Evolutionary conservation across 2,888 invertebrate genomes (phyloP).

Genomic region (Rhingia rostrata): DNA sequence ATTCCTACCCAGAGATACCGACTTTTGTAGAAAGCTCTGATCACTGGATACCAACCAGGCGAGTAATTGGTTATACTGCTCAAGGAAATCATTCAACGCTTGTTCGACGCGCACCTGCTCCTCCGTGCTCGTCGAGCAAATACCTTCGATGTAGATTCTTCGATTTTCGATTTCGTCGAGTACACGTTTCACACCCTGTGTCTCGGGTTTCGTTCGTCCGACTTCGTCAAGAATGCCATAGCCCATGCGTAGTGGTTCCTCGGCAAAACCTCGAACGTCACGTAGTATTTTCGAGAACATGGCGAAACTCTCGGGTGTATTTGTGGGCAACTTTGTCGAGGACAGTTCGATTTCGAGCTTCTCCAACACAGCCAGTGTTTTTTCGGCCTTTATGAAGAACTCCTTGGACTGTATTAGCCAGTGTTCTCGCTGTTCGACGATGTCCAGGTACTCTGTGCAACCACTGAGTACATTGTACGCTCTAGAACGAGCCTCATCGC

Average conservation of each 20-base stretch:
- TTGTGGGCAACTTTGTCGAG: constrained; percentile 86
- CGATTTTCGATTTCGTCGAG: constrained; percentile 90
- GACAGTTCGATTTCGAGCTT: constrained; percentile 89
- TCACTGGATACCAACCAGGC: constrained; percentile 90
- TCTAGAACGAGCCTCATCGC: constrained; percentile 87
- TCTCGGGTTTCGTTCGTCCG: constrained; percentile 86
- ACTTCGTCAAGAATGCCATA: constrained; percentile 88
- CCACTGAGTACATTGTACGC: constrained; percentile 87
- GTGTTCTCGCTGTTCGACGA: constrained; percentile 88
- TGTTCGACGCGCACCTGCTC: constrained; percentile 88
- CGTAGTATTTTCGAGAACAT: constrained; percentile 87
- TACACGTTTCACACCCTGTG: constrained; percentile 86
- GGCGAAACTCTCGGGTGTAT: constrained; percentile 87
- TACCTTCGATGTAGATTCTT: constrained; percentile 86
- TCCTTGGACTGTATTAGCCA: constrained; percentile 87
- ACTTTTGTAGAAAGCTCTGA: constrained; percentile 88
- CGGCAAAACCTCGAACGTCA: constrained; percentile 87
- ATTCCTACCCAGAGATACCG: constrained; percentile 89
- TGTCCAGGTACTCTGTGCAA: constrained; percentile 88
- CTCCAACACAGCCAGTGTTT: constrained; percentile 89
- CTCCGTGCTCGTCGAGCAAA: constrained; percentile 87
- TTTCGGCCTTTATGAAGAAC: constrained; percentile 89
- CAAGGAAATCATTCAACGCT: constrained; percentile 87
- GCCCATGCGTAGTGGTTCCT: constrained; percentile 88
- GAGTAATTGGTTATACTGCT: constrained; percentile 87